Percentiles rank a stretch among this genome's conserved stretches.
Conservation (phyloP, 1,140 invertebrate genomes). For the Bombus balteatus region DNA sequence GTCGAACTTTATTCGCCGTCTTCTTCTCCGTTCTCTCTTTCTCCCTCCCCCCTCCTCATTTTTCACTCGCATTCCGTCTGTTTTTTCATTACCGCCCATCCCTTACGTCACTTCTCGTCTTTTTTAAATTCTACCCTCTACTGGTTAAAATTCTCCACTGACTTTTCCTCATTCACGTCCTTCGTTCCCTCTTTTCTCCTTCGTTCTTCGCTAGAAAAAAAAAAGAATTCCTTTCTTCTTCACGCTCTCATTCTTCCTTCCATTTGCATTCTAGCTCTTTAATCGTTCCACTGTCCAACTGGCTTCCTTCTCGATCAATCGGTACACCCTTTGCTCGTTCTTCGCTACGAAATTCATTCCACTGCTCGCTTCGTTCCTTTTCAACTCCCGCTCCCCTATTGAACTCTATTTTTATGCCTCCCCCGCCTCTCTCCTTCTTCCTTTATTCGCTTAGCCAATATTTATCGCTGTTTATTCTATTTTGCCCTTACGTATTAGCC, state of each 20-base stretch:
- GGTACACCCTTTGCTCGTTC: slow-evolving; percentile 36
- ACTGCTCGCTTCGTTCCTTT: slow-evolving; percentile 9
- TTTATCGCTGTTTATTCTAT: slow-evolving; percentile 52
- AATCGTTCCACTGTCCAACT: slow-evolving; percentile 33
- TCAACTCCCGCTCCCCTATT: neutral
- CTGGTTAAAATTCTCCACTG: slow-evolving; percentile 18
- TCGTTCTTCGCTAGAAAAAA: neutral
- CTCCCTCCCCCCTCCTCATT: neutral
- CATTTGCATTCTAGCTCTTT: slow-evolving; percentile 26
- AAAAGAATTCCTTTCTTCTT: neutral
- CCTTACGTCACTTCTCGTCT: neutral
- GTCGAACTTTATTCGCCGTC: slow-evolving; percentile 3
- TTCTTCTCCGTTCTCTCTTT: neutral
- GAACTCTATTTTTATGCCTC: neutral
- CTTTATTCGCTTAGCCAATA: slow-evolving; percentile 24
- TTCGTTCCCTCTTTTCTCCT: neutral
- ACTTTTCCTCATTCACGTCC: slow-evolving; percentile 12
- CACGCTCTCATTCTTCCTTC: neutral
- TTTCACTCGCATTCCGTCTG: neutral
- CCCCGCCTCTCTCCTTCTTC: neutral
- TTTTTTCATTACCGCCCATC: neutral
- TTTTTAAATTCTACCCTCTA: neutral
- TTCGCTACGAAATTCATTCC: slow-evolving; percentile 31
- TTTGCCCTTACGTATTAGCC: slow-evolving; percentile 35
- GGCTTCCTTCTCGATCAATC: slow-evolving; percentile 28